phyloP scores from a whole-genome alignment of 2,888 invertebrate species.

The Amorpha juglandis region DNA sequence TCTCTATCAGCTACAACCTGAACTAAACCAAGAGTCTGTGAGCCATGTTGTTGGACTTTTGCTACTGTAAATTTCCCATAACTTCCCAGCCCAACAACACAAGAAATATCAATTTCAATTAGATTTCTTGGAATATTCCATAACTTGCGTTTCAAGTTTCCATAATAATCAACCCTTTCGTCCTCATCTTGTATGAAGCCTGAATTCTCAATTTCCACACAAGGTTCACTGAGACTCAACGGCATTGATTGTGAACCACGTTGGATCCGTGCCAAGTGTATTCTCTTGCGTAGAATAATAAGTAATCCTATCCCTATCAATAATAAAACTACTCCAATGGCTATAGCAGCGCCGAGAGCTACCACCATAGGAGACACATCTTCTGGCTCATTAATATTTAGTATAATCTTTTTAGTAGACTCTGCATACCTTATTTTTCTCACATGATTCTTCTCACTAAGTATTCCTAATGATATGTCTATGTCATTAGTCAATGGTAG shows the following conservation, averaged over 20 bases:
- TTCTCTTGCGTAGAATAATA: conserved; percentile 82
- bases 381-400: conserved; percentile 79
- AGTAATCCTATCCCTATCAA: conserved; percentile 86
- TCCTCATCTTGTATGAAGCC: conserved; percentile 90
- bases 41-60: conserved; percentile 86
- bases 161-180: conserved; percentile 87
- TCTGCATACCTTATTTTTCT: conserved; percentile 87
- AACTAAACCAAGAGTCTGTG: conserved; percentile 81
- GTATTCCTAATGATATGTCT: conserved; percentile 88
- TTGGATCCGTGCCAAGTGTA: conserved; percentile 75
- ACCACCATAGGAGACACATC: conserved; percentile 78
- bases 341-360: conserved; percentile 84
- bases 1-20: conserved; percentile 87
- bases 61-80: conserved; percentile 92
- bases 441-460: conserved; percentile 87
- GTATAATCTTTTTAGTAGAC: conserved; percentile 79
- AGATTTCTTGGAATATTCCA: conserved; percentile 89
- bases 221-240: conserved; percentile 90
- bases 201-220: conserved; percentile 91
- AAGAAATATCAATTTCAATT: conserved; percentile 88
- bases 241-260: conserved; percentile 84
- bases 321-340: conserved; percentile 89
- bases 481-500: conserved; percentile 86
- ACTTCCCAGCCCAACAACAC: conserved; percentile 89
- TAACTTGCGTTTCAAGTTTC: conserved; percentile 89